Percentiles rank a stretch among this genome's conserved stretches.
Evolutionary conservation across 1,140 invertebrate genomes (phyloP).

Genomic region (Phocides pigmalion): DNA sequence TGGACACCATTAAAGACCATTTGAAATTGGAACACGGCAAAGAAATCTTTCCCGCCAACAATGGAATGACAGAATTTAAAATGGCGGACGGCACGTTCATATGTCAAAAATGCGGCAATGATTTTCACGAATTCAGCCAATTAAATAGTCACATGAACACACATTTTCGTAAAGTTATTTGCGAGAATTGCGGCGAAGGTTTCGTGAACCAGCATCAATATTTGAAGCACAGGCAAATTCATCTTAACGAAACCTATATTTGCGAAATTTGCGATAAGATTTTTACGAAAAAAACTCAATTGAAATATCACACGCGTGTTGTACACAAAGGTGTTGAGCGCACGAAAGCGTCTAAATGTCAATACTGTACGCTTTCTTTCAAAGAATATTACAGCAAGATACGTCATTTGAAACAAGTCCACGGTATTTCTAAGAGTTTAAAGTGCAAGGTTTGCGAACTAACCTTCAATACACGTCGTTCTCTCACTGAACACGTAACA

Average conservation of each 20-base stretch:
- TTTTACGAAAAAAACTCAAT: constrained; percentile 52
- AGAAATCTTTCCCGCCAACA: constrained; percentile 42
- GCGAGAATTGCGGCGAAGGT: constrained; percentile 75
- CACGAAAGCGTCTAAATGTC: constrained; percentile 48
- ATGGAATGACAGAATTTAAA: constrained; percentile 61
- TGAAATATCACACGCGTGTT: constrained; percentile 55
- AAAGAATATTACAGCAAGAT: constrained; percentile 60
- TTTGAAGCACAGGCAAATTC: constrained; percentile 70
- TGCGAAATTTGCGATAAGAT: constrained; percentile 52
- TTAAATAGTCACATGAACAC: constrained; percentile 64
- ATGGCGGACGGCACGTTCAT: constrained; percentile 43
- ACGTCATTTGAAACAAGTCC: constrained; percentile 53
- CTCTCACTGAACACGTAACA: constrained; percentile 63
- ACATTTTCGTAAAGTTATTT: constrained; percentile 72
- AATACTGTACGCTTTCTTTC: constrained; percentile 48
- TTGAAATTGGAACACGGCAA: constrained; percentile 45
- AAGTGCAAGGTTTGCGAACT: constrained; percentile 52
- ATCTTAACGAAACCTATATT: constrained; percentile 48
- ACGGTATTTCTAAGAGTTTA: constrained; percentile 52
- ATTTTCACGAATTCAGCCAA: constrained; percentile 42
- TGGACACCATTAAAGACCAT: constrained; percentile 50
- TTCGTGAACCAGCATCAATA: constrained; percentile 70
- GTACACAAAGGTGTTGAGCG: constrained; percentile 48
- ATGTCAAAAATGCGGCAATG: constrained; percentile 46
- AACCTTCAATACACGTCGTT: constrained; percentile 44